phyloP scores from a whole-genome alignment of 2,113 vertebrate genomes.

The Nanorana parkeri region DNA sequence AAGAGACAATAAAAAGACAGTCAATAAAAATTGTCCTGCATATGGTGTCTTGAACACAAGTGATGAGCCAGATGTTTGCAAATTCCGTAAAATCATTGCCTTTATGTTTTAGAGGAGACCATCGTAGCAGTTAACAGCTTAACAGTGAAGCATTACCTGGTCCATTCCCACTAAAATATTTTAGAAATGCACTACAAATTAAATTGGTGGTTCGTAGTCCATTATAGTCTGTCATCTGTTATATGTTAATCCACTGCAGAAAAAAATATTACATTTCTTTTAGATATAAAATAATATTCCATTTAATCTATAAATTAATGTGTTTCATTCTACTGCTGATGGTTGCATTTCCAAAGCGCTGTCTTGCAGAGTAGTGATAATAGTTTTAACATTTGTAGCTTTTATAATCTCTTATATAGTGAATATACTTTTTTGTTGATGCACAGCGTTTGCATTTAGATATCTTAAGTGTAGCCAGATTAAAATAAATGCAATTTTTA shows the following conservation, averaged over 20 bases:
- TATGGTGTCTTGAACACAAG: conserved; percentile 44
- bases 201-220: conserved; percentile 58
- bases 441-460: conserved; percentile 43
- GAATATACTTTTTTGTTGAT: not conserved
- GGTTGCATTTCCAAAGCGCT: not conserved
- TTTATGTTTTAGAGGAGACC: conserved; percentile 30
- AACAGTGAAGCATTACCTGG: conserved; percentile 41
- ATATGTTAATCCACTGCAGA: conserved; percentile 59
- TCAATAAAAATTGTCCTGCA: conserved; percentile 25
- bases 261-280: conserved; percentile 41
- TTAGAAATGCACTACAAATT: conserved; percentile 49
- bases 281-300: conserved; percentile 30
- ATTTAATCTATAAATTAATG: conserved; percentile 42
- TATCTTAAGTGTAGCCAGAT: conserved; percentile 28
- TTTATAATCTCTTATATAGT: conserved; percentile 47
- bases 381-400: conserved; percentile 24
- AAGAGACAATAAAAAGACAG: conserved; percentile 31
- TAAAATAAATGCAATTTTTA: conserved; percentile 46
- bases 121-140: conserved; percentile 51
- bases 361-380: not conserved
- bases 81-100: conserved; percentile 42
- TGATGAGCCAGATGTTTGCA: not conserved
- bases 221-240: conserved; percentile 56
- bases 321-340: conserved; percentile 5
- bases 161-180: conserved; percentile 36